Percentiles rank a stretch among this genome's conserved stretches.
Evolutionary conservation across 2,888 invertebrate species (phyloP).

Genomic region (Lasioglossum lativentre): DNA sequence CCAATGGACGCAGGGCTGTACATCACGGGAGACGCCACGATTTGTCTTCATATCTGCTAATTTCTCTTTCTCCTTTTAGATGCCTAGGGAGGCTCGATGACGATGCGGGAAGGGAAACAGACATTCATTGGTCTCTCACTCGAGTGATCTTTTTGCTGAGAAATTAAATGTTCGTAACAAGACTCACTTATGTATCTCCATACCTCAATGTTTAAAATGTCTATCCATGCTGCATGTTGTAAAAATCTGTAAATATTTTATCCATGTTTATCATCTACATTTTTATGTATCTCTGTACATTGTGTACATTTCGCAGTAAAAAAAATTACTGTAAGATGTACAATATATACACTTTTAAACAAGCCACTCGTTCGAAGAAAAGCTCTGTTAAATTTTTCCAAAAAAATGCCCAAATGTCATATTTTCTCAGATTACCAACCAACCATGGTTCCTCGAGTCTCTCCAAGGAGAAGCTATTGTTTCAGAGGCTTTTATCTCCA

Average conservation of each 20-base stretch:
- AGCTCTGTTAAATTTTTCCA: neutral
- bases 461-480: neutral
- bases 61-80: conserved; percentile 26
- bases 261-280: too few species aligned
- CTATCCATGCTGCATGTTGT: neutral
- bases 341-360: neutral
- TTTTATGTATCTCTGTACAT: too few species aligned
- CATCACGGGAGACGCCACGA: conserved; percentile 9
- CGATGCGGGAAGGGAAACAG: neutral
- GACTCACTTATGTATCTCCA: neutral
- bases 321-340: too few species aligned
- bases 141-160: neutral
- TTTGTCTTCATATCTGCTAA: conserved; percentile 50
- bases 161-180: neutral
- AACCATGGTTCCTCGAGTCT: neutral
- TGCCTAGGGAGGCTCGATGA: neutral
- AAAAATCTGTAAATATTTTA: too few species aligned
- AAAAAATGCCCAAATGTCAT: neutral
- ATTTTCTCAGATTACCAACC: neutral
- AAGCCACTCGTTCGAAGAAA: neutral
- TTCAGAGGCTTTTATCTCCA: neutral
- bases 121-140: neutral
- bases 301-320: too few species aligned
- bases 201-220: neutral
- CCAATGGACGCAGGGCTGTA: conserved; percentile 32